A percentile compares a stretch with the other conserved stretches of the same genome.
phyloP scores from a whole-genome alignment of 1,140 invertebrate genomes.

The Drosophila santomea region DNA sequence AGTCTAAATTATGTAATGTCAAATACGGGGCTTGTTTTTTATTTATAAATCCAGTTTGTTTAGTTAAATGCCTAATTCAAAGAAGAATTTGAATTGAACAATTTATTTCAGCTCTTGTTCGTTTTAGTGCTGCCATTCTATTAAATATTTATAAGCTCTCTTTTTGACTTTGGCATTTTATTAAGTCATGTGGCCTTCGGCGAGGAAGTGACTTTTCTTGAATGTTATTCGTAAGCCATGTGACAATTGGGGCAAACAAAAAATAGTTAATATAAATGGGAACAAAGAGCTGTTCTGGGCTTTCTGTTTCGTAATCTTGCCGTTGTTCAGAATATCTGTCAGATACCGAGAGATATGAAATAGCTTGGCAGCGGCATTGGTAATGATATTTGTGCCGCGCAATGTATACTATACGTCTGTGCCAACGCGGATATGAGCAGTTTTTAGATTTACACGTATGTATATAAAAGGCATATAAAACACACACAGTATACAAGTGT shows the following conservation, averaged over 20 bases:
- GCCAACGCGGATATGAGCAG: conserved; percentile 64
- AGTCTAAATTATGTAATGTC: conserved; percentile 18
- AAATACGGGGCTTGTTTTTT: background rate
- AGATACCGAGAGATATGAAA: conserved; percentile 17
- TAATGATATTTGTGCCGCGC: conserved; percentile 73
- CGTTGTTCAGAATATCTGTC: conserved; percentile 22
- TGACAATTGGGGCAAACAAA: conserved; percentile 46
- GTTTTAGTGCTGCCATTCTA: background rate
- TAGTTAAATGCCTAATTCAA: too few species aligned
- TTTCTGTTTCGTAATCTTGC: conserved; percentile 26
- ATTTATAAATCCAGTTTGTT: too few species aligned
- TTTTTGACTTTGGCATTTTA: conserved; percentile 2
- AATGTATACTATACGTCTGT: conserved; percentile 41
- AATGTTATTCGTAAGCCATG: conserved; percentile 32
- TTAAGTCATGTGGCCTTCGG: conserved; percentile 12
- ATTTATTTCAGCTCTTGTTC: background rate
- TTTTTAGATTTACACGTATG: conserved; percentile 73
- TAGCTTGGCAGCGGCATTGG: conserved; percentile 57
- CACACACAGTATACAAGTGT: background rate
- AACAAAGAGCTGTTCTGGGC: conserved; percentile 33
- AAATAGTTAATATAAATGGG: conserved; percentile 74
- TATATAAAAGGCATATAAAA: conserved; percentile 27
- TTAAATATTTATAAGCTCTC: background rate
- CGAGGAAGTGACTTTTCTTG: conserved; percentile 4
- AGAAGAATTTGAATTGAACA: background rate